These are phyloP conservation scores for Ruditapes philippinarum DNA, from an alignment of 1,140 invertebrate genomes.

Conservation along the genomic window DNA sequence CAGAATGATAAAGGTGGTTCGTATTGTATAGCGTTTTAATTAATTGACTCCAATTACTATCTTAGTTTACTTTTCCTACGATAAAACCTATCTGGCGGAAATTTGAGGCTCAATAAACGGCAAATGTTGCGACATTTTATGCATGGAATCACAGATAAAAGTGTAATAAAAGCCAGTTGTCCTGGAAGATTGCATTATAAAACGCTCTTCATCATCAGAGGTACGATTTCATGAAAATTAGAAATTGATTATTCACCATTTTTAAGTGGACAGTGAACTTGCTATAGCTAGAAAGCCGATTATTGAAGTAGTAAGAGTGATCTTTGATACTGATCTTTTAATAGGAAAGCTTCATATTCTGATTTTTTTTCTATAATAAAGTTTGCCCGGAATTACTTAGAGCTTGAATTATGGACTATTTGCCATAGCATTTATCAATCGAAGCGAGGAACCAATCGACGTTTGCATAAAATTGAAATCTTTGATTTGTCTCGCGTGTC, in stretches of 20 bases:
- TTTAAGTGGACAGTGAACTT: slow-evolving; percentile 32
- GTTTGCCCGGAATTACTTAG: not conserved
- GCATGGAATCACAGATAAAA: slow-evolving; percentile 50
- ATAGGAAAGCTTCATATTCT: not conserved
- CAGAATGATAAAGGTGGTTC: slow-evolving; percentile 9
- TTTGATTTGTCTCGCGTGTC: no score
- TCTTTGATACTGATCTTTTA: not conserved
- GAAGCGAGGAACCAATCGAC: no score
- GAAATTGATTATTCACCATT: slow-evolving; percentile 45
- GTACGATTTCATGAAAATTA: slow-evolving; percentile 37
- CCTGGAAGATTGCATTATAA: slow-evolving; percentile 46
- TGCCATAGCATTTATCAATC: no score
- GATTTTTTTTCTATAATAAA: no score
- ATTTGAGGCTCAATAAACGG: slow-evolving; percentile 55
- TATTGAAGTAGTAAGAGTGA: not conserved
- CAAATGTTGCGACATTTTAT: slow-evolving; percentile 58
- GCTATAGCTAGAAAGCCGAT: not conserved
- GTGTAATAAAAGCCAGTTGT: slow-evolving; percentile 33
- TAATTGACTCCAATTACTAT: slow-evolving; percentile 58
- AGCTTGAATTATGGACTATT: no score
- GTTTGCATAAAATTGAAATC: no score
- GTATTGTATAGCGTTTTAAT: slow-evolving; percentile 54
- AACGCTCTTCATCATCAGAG: not conserved
- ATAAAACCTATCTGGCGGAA: slow-evolving; percentile 63
- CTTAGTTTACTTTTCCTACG: slow-evolving; percentile 59